A percentile compares a stretch with the other conserved stretches of the same genome.
These are phyloP conservation scores for Palloptera scutellata DNA, from an alignment of 2,888 invertebrate genomes.

Conservation along the genomic window DNA sequence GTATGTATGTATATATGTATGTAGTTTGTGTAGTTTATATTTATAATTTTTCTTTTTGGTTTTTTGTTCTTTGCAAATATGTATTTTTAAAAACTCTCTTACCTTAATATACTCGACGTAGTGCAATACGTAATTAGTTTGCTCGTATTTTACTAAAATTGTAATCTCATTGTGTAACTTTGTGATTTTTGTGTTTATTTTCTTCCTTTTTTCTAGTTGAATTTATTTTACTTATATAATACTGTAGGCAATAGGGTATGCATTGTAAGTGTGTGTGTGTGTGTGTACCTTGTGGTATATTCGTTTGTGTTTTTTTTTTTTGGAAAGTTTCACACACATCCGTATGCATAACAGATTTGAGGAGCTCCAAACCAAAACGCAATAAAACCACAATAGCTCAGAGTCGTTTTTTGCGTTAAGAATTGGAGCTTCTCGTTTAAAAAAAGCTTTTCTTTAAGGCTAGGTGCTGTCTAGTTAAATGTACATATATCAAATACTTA, in stretches of 20 bases:
- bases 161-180: slow-evolving; percentile 21
- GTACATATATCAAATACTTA: no score
- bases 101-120: not conserved
- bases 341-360: no score
- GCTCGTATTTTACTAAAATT: not conserved
- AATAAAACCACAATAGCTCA: no score
- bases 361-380: no score
- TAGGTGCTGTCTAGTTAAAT: no score
- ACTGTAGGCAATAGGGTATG: slow-evolving; percentile 7
- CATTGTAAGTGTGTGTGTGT: not conserved
- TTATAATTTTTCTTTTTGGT: not conserved
- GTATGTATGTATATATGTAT: not conserved
- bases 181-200: slow-evolving; percentile 2
- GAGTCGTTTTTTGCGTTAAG: no score
- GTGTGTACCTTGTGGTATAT: not conserved
- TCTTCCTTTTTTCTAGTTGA: no score
- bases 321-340: no score
- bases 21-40: not conserved
- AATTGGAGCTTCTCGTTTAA: no score
- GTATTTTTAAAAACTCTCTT: not conserved
- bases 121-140: not conserved
- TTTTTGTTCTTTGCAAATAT: not conserved
- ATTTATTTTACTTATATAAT: slow-evolving; percentile 1
- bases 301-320: not conserved
- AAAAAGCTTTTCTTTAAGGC: no score